Evolutionary conservation across 2,888 invertebrate species (phyloP).

Genomic region (Nyleta sp.): DNA sequence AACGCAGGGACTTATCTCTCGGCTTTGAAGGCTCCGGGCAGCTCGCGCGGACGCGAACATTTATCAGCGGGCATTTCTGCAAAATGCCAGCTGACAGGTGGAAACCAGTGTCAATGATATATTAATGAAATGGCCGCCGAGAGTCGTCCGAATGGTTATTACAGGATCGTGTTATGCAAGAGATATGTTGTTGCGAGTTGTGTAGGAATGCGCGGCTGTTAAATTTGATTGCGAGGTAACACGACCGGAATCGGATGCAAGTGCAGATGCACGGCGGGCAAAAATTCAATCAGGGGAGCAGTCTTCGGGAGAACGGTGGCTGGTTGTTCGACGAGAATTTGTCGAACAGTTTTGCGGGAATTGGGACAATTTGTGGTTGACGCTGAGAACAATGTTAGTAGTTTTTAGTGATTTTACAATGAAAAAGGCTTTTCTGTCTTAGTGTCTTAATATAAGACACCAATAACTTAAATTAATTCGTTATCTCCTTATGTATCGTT

Average conservation of each 20-base stretch:
- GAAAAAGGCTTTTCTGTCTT: too few species aligned
- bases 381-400: too few species aligned
- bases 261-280: too few species aligned
- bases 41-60: conserved; percentile 51
- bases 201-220: conserved; percentile 48
- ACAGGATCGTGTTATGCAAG: conserved; percentile 56
- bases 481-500: too few species aligned
- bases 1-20: conserved; percentile 53
- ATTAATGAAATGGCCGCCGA: conserved; percentile 53
- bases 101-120: conserved; percentile 63
- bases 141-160: conserved; percentile 54
- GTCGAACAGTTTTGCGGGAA: too few species aligned
- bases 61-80: conserved; percentile 59
- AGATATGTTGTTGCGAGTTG: conserved; percentile 48
- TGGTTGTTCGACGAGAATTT: too few species aligned
- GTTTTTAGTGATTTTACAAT: too few species aligned
- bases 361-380: too few species aligned
- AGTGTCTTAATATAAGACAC: too few species aligned
- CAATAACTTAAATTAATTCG: too few species aligned
- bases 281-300: too few species aligned
- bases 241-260: conserved; percentile 32
- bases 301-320: too few species aligned
- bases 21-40: conserved; percentile 57
- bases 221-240: conserved; percentile 52
- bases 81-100: conserved; percentile 58